Base-by-base conservation (phyloP, 2,888 invertebrate species). In the Dasysyrphus albostriatus region DNA sequence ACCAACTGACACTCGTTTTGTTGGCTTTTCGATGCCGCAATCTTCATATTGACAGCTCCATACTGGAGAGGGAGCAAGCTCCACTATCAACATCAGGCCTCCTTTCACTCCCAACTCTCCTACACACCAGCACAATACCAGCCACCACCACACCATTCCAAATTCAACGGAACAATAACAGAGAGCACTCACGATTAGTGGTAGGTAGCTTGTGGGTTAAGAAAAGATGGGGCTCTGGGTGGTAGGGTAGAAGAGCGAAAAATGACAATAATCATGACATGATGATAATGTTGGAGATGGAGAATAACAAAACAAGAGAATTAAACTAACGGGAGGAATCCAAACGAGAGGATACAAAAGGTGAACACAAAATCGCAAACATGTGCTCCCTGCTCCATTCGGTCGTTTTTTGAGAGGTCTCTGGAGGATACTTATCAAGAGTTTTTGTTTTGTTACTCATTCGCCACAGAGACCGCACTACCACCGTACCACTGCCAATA, bases 21-120 rank as follows among this genome's bases (percentile, higher is more conserved):
- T 83, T 87, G 87, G 83, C 78, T 83, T 78, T 72, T 83, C 78
- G 83, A 87, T 87, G 82, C 83, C 87, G 83, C 79, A 87, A 87
- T 87, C 83, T 79, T 82, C 69, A 42, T 87, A 87, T 87, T 83
- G 87, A 87, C 87, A 83, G 79, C 78, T 84, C 72, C 77, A 77
- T 69, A 82, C 73, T 69, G 69, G 69, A 69, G 69, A 54, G 51
- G 69, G 69, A 69, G 67, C 67, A 49, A 67, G 42, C 70, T 63
- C 74, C 65, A 42, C 47, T 49, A 19, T 37, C 51, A 29, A 39
- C 24, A 10, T 3, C 19, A 44, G 34, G 51, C 24, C 75, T 63
- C 75, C 65, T 65, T 75, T 63, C 75, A 51, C 63, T 39, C 24
- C 47, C 29, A 63, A 44, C 29, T 63, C 61, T 44, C 44, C 63